Conservation (phyloP, 2,888 invertebrate species). For the Apomyelois bistriatella region DNA sequence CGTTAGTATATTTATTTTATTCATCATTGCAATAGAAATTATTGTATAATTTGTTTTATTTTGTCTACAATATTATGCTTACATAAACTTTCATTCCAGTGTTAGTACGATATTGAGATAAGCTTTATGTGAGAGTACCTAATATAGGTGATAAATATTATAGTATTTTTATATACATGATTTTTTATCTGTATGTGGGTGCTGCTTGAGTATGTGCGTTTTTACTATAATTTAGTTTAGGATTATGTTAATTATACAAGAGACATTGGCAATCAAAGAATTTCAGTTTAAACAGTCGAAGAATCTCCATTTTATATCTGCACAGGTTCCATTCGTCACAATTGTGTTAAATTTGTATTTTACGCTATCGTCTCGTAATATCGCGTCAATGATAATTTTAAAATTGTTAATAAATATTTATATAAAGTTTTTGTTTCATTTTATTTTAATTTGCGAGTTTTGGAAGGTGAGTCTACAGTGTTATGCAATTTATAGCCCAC, state of each 20-base stretch:
- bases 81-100: constrained; percentile 72
- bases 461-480: constrained; percentile 65
- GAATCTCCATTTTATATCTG: constrained; percentile 62
- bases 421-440: constrained; percentile 64
- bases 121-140: constrained; percentile 63
- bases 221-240: constrained; percentile 46
- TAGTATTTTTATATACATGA: constrained; percentile 66
- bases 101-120: constrained; percentile 63
- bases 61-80: constrained; percentile 58
- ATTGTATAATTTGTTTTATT: constrained; percentile 38
- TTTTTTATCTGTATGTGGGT: constrained; percentile 57
- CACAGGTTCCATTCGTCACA: constrained; percentile 45
- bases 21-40: constrained; percentile 26
- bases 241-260: constrained; percentile 31
- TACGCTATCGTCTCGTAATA: constrained; percentile 47
- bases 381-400: constrained; percentile 59
- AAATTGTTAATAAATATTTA: constrained; percentile 78
- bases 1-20: constrained; percentile 28
- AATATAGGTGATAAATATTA: constrained; percentile 52
- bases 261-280: constrained; percentile 23
- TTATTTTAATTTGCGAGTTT: constrained; percentile 46
- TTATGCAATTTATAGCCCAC: constrained; percentile 75
- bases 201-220: constrained; percentile 57
- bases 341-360: constrained; percentile 43
- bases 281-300: constrained; percentile 24